Evolutionary conservation across 2,113 vertebrate species (phyloP).

Genomic region (Xenopus borealis): DNA sequence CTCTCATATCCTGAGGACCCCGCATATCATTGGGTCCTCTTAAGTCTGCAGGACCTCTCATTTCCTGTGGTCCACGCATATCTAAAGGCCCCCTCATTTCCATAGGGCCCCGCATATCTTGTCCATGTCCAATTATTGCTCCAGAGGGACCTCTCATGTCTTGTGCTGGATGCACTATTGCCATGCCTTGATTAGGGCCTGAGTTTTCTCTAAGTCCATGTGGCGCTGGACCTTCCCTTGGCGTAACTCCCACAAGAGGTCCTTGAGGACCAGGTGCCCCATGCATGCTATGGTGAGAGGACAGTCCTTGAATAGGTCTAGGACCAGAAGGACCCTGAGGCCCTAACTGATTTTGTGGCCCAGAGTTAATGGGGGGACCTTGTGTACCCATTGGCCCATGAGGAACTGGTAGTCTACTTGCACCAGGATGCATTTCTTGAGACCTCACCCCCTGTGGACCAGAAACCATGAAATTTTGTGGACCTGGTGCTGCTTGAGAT

Average conservation of each 20-base stretch:
- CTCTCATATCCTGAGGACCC: slow-evolving; percentile 68
- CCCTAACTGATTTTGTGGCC: slow-evolving; percentile 69
- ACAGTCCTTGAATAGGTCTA: slow-evolving; percentile 75
- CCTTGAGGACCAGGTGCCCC: slow-evolving; percentile 63
- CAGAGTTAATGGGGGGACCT: slow-evolving; percentile 54
- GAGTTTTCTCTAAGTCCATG: slow-evolving; percentile 62
- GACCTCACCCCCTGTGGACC: slow-evolving; percentile 75
- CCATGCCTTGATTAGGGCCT: slow-evolving; percentile 81
- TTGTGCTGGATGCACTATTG: slow-evolving; percentile 68
- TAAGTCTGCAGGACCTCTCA: slow-evolving; percentile 72
- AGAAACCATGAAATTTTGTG: slow-evolving; percentile 89
- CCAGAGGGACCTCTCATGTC: slow-evolving; percentile 54
- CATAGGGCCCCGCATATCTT: slow-evolving; percentile 62
- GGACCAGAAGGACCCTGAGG: slow-evolving; percentile 78
- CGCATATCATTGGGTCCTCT: slow-evolving; percentile 68
- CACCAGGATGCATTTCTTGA: slow-evolving; percentile 84
- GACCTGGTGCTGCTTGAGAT: slow-evolving; percentile 80
- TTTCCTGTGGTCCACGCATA: slow-evolving; percentile 74
- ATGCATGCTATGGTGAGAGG: slow-evolving; percentile 78
- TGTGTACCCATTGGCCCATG: slow-evolving; percentile 67
- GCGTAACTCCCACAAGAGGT: slow-evolving; percentile 72
- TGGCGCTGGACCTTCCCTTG: slow-evolving; percentile 79
- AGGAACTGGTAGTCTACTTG: slow-evolving; percentile 83
- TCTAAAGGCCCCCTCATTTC: slow-evolving; percentile 77
- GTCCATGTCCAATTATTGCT: slow-evolving; percentile 75